Evolutionary conservation across 2,113 vertebrate species (phyloP).

Genomic region (Ascaphus truei): DNA sequence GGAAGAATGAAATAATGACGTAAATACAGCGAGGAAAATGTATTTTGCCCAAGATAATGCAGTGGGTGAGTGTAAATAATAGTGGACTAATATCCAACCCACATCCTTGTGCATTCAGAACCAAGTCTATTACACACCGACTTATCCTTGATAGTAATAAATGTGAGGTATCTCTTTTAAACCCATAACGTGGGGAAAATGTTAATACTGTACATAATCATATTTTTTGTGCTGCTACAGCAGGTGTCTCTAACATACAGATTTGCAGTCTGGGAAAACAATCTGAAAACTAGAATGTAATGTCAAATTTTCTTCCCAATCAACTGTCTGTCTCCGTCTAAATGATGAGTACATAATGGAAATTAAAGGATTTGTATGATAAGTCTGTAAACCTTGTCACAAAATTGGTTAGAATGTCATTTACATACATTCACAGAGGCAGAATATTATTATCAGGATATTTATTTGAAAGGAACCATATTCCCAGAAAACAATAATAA

Average conservation of each 20-base stretch:
- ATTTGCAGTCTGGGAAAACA: neutral
- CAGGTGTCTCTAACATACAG: neutral
- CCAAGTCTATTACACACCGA: too few relatives aligned
- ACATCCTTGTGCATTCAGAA: too few relatives aligned
- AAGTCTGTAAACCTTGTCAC: slow-evolving; percentile 18
- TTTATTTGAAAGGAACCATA: neutral
- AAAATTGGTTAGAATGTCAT: slow-evolving; percentile 15
- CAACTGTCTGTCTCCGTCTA: slow-evolving; percentile 17
- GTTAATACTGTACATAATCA: too few relatives aligned
- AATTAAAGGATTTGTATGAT: slow-evolving; percentile 20
- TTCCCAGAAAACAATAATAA: slow-evolving; percentile 11
- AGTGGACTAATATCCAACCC: too few relatives aligned
- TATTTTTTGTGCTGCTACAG: too few relatives aligned
- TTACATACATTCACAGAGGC: slow-evolving; percentile 10
- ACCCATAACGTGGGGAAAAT: too few relatives aligned
- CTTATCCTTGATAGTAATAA: too few relatives aligned
- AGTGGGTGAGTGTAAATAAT: too few relatives aligned
- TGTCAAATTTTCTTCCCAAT: slow-evolving; percentile 25
- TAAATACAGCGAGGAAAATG: too few relatives aligned
- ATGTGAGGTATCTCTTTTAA: too few relatives aligned
- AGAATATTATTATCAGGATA: slow-evolving; percentile 14
- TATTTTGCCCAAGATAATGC: too few relatives aligned
- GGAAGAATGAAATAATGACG: too few relatives aligned
- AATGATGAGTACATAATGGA: slow-evolving; percentile 26
- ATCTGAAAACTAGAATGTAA: neutral